phyloP scores from a whole-genome alignment of 2,888 invertebrate species.

The Folsomia manolachei region DNA sequence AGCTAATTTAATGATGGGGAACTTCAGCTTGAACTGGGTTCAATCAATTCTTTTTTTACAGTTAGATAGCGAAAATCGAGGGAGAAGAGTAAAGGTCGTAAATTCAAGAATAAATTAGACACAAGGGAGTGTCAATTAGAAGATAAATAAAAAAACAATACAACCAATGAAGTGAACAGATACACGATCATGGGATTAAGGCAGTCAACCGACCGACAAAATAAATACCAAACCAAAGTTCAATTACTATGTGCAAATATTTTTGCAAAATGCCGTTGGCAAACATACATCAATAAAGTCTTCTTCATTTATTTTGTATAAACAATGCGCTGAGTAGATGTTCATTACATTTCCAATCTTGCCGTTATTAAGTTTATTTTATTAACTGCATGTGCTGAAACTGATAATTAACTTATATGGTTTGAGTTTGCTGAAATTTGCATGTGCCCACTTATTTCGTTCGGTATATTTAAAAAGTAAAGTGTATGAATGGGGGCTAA shows the following conservation, averaged over 20 bases:
- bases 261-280: not conserved
- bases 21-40: not conserved
- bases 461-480: too few species aligned
- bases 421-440: not conserved
- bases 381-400: not conserved
- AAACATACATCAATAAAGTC: too few species aligned
- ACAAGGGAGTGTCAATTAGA: not conserved
- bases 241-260: not conserved
- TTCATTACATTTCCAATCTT: too few species aligned
- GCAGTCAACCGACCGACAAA: too few species aligned
- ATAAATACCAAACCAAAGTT: not conserved
- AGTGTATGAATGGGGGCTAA: too few species aligned
- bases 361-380: not conserved
- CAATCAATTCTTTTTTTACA: not conserved
- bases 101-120: not conserved
- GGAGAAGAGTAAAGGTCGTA: too few species aligned
- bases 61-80: too few species aligned
- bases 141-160: not conserved
- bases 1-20: not conserved
- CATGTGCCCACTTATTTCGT: not conserved
- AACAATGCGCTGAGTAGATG: not conserved
- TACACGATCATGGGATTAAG: too few species aligned
- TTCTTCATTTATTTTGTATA: too few species aligned
- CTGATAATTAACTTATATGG: not conserved
- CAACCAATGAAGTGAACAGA: not conserved